A percentile compares a stretch with the other conserved stretches of the same genome.
Evolutionary conservation across 2,113 vertebrate species (phyloP).

Genomic region (Halichoerus grypus): DNA sequence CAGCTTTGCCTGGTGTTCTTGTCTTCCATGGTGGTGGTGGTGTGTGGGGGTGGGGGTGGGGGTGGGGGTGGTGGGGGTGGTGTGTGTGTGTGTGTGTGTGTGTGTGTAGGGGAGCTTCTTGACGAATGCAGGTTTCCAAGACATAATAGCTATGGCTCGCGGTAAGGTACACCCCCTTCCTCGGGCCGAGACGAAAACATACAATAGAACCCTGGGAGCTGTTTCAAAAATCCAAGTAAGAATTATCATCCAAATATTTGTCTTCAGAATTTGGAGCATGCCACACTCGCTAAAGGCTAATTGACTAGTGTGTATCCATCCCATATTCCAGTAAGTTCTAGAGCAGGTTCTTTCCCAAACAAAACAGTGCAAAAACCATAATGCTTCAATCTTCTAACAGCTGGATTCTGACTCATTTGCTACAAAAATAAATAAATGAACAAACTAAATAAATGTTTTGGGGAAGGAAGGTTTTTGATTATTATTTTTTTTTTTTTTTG

Average conservation of each 20-base stretch:
- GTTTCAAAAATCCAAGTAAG: background rate
- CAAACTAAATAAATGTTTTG: background rate
- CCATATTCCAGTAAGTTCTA: background rate
- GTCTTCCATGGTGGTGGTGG: accelerated
- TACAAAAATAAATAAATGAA: slow-evolving; percentile 5
- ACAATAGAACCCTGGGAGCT: background rate
- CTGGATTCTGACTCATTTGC: background rate
- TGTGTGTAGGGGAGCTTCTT: background rate
- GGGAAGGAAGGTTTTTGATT: background rate
- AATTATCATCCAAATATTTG: background rate
- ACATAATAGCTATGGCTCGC: background rate
- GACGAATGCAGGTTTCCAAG: background rate
- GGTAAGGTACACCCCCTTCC: too few relatives aligned
- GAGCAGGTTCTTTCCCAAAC: background rate
- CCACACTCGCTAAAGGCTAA: background rate
- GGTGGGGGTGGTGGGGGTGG: background rate
- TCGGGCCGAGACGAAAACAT: background rate
- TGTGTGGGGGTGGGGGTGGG: too few relatives aligned
- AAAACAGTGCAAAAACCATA: background rate
- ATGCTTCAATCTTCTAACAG: background rate
- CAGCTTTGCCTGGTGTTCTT: background rate
- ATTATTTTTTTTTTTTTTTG: background rate
- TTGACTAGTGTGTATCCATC: background rate
- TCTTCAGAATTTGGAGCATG: background rate
- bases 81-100: background rate